A percentile compares a stretch with the other conserved stretches of the same genome.
Evolutionary conservation across 2,888 invertebrate species (phyloP).

Genomic region (Ochropacha duplaris): DNA sequence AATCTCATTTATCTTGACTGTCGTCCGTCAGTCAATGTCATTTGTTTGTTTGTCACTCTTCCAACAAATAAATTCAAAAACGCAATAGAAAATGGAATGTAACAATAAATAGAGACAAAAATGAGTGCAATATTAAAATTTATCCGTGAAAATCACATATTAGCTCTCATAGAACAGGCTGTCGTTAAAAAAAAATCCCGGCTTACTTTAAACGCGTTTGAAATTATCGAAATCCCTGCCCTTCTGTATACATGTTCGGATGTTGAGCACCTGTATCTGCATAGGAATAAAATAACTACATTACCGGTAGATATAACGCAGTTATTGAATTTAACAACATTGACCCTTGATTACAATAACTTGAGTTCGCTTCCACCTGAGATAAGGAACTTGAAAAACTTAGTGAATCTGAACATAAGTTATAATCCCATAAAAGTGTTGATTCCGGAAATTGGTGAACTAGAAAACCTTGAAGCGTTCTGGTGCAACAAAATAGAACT

Average conservation of each 20-base stretch:
- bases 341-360: slow-evolving; percentile 86
- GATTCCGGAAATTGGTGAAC: slow-evolving; percentile 83
- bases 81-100: slow-evolving; percentile 68
- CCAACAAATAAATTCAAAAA: slow-evolving; percentile 59
- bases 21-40: slow-evolving; percentile 9
- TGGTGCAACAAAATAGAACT: slow-evolving; percentile 86
- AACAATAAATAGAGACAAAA: slow-evolving; percentile 52
- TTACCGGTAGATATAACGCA: slow-evolving; percentile 76
- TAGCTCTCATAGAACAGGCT: slow-evolving; percentile 86
- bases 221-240: slow-evolving; percentile 84
- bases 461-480: slow-evolving; percentile 84
- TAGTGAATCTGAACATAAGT: slow-evolving; percentile 85
- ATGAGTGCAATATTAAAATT: slow-evolving; percentile 87
- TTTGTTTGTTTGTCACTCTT: slow-evolving; percentile 21
- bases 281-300: slow-evolving; percentile 83
- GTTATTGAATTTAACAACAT: slow-evolving; percentile 81
- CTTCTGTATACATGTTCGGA: slow-evolving; percentile 81
- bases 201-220: slow-evolving; percentile 85
- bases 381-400: slow-evolving; percentile 81
- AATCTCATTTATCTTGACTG: too few species aligned
- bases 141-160: slow-evolving; percentile 86
- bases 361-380: slow-evolving; percentile 83
- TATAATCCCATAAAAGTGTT: slow-evolving; percentile 84
- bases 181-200: slow-evolving; percentile 82
- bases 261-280: slow-evolving; percentile 84